Conservation (phyloP, 2,113 vertebrate genomes). For the Cettia cetti region DNA sequence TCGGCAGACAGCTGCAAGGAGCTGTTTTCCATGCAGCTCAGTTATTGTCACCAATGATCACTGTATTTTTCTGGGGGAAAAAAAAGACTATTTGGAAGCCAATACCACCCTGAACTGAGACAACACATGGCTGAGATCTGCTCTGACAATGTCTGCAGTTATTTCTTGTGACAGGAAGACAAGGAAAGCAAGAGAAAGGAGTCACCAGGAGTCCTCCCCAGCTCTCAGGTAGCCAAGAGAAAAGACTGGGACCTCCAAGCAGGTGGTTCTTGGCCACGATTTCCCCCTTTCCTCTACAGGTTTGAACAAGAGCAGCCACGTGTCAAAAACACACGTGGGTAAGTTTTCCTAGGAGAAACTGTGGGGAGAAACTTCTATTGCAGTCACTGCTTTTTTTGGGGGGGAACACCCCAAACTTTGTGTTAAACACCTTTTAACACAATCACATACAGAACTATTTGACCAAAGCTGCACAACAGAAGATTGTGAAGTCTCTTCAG, state of each 20-base stretch:
- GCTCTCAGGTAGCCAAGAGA: not conserved
- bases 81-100: not conserved
- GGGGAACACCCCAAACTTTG: not conserved
- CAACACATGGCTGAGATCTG: not conserved
- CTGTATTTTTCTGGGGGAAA: not conserved
- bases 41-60: not conserved
- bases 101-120: not conserved
- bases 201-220: not conserved
- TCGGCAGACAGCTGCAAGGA: not conserved
- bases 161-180: not conserved
- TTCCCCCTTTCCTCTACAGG: not conserved
- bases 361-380: not conserved
- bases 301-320: not conserved
- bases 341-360: not conserved
- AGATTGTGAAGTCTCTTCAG: not conserved
- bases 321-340: not conserved
- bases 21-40: not conserved
- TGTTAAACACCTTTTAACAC: not conserved
- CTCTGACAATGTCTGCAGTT: not conserved
- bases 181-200: not conserved
- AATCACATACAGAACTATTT: not conserved
- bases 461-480: not conserved
- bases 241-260: not conserved
- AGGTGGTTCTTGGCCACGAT: not conserved
- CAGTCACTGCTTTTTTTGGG: accelerated